Evolutionary conservation across 2,797 vertebrate genomes (phyloP), one percentile per base, ranked within the genome.

Genomic region (Chelonia mydas): DNA sequence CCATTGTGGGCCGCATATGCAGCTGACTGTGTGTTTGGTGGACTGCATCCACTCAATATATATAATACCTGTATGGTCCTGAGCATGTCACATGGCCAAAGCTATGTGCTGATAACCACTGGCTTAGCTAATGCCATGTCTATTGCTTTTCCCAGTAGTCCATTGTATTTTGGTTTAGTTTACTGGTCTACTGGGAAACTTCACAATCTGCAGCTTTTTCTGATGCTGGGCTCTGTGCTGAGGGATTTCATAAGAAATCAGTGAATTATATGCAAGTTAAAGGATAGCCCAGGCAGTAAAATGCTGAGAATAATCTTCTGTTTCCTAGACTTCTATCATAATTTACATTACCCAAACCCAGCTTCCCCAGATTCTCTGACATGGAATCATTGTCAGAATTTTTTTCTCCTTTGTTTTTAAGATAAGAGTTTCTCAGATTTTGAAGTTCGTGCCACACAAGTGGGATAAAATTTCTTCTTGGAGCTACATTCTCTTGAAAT

Each of bases 341-440:
- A 83, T 72, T 59, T 59, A 4, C 79, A 80, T 85, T 86, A 87
- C 47, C 16, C 37, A 92, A 92, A 84, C 53, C 88, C 7, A 81
- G 12, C 68, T 88, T 59, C 72, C 50, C 87, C 12, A 77, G 33
- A 65, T 83, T 54, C 3, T 55, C 10, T 1, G 49, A 33, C 92
- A 45, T 10, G 49, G 61, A 93, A 37, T 61, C 88, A 86, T 88
- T 94, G 33, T 74, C 16, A 19, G 7, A 51, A 59, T 45, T 55
- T 78, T 82, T 78, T 96, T 89, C 72, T 88, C 50, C 19, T 95
- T 82, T 90, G 21, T 41, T 89, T 91, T 89, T 51, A 74, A 23
- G 88, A 91, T 81, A 17, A 54, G 31, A 11, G 5, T 47, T 17
- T 3, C 0, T 4, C 82, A 45, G 3, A 47, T 81, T 86, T 94